Evolutionary conservation across 2,888 invertebrate genomes (phyloP), one percentile per base, ranked within the genome.

Genomic region (Spatulosminthurus flaviceps): DNA sequence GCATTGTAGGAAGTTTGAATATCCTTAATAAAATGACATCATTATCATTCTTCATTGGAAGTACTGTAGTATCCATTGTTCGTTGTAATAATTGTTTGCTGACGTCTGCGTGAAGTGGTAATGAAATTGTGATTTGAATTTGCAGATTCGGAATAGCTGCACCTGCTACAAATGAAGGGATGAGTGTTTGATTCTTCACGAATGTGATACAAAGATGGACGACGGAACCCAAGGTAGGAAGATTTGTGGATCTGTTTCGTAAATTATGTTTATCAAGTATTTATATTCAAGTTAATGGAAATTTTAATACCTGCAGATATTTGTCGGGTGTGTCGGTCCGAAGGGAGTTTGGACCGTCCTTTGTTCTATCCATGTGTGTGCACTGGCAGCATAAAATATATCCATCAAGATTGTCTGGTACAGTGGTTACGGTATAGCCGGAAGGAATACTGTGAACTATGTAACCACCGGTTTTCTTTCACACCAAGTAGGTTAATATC

Each of bases 371-470:
- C 99, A 0, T 99, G 98, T 88, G 96, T 98, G 78, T 99, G 99
- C 88, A 98, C 98, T 29, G 99, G 99, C 77, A 97, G 97, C 86
- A 99, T 99, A 86, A 98, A 98, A 89, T 99, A 95, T 92, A 98
- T 98, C 81, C 98, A 98, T 89, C 98, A 98, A 88, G 98, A 98
- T 87, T 98, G 98, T 89, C 90, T 99, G 82, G 93, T 97, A 86
- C 98, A 99, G 89, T 99, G 99, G 99, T 95, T 99, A 92, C 93
- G 97, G 83, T 98, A 99, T 88, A 98, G 97, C 82, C 92, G 97
- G 85, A 98, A 98, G 89, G 98, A 99, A 88, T 97, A 96, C 87
- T 99, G 99, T 90, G 99, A 99, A 88, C 89, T 99, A 83, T 99
- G 98, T 88, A 96, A 97, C 82, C 95, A 99, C 89, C 92, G 96